A percentile compares a stretch with the other conserved stretches of the same genome.
phyloP scores from a whole-genome alignment of 2,888 invertebrate species.

The Campoletis raptor region DNA sequence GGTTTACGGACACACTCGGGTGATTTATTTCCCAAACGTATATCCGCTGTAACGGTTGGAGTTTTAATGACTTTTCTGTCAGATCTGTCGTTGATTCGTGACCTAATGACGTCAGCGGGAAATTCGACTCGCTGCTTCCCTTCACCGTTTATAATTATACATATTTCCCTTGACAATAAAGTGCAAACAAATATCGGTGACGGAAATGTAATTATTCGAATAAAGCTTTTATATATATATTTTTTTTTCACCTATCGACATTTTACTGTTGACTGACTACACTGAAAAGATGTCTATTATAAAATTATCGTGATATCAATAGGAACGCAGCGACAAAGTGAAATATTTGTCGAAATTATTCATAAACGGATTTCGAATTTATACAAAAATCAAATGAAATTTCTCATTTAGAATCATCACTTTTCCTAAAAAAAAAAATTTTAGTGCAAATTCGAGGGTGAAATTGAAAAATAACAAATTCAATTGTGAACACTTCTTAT shows the following conservation, averaged over 20 bases:
- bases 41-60: constrained; percentile 6
- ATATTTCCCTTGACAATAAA: constrained; percentile 34
- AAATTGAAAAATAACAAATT: too few species aligned
- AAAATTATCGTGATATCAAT: neutral
- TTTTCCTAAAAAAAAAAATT: neutral
- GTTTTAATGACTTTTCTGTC: constrained; percentile 52
- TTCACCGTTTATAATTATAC: constrained; percentile 7
- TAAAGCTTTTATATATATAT: neutral
- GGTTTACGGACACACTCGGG: neutral
- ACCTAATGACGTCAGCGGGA: constrained; percentile 60
- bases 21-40: constrained; percentile 19
- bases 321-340: neutral
- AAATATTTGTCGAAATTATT: neutral
- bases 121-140: neutral
- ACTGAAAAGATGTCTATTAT: neutral
- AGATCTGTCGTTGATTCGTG: constrained; percentile 33
- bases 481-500: too few species aligned
- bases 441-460: neutral
- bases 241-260: neutral
- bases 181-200: neutral
- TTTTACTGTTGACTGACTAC: neutral
- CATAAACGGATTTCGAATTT: neutral
- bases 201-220: neutral
- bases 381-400: neutral
- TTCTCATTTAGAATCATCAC: neutral